Evolutionary conservation across 2,113 vertebrate species (phyloP), one percentile per base, ranked within the genome.

Genomic region (Gambusia holbrooki): DNA sequence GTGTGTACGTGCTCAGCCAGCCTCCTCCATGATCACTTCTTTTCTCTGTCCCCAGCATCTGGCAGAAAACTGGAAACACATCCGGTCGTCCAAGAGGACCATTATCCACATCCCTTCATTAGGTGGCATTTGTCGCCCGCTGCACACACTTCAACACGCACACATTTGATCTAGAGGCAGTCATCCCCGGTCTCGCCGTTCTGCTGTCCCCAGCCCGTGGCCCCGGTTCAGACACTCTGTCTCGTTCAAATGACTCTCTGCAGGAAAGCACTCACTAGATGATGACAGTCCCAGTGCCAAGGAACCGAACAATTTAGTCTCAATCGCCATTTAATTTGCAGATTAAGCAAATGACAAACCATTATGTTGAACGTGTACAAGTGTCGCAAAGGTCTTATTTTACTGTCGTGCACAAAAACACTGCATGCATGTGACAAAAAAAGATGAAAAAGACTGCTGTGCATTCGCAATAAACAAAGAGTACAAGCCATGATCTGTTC

Each of bases 31-130:
- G 95, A 96, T 97, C 95, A 94, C 95, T 96, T 92, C 92, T 94
- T 95, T 96, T 84, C 75, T 96, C 94, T 92, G 73, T 97, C 96
- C 95, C 93, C 92, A 98, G 97, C 95, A 97, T 97, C 96, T 99
- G 97, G 97, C 97, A 96, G 95, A 96, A 95, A 97, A 99, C 96
- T 99, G 98, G 98, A 98, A 97, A 96, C 96, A 94, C 95, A 97
- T 97, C 96, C 97, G 95, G 96, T 96, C 95, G 92, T 97, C 96
- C 96, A 97, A 96, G 95, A 97, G 97, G 95, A 98, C 96, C 89
- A 97, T 99, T 96, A 99, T 98, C 96, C 97, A 97, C 95, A 93
- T 99, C 94, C 97, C 97, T 90, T 98, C 97, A 97, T 98, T 99
- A 97, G 98, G 97, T 98, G 97, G 93, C 95, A 95, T 93, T 95